phyloP scores from a whole-genome alignment of 2,888 invertebrate genomes.

The Cryptus armator region DNA sequence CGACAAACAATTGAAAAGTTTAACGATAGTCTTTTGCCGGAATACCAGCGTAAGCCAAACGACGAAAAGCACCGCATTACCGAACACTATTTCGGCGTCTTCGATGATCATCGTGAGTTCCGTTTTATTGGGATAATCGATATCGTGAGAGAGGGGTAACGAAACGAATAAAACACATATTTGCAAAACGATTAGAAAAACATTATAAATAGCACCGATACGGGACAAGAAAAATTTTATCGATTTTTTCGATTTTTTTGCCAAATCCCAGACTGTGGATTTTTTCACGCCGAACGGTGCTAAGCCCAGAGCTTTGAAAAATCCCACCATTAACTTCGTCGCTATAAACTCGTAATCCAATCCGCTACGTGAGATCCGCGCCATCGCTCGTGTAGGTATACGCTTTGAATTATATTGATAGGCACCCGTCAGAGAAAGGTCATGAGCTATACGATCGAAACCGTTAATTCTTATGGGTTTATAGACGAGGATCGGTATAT shows the following conservation, averaged over 20 bases:
- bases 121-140: neutral
- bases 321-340: neutral
- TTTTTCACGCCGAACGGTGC: constrained; percentile 13
- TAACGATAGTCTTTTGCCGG: neutral
- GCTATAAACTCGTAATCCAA: neutral
- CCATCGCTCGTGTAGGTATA: neutral
- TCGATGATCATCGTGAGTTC: neutral
- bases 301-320: constrained; percentile 21
- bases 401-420: neutral
- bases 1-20: constrained; percentile 16
- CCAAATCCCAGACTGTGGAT: neutral
- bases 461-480: neutral
- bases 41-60: constrained; percentile 14
- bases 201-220: constrained; percentile 14
- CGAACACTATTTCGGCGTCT: neutral
- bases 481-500: neutral
- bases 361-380: neutral
- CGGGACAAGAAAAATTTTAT: constrained; percentile 10
- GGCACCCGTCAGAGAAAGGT: neutral
- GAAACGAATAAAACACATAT: neutral
- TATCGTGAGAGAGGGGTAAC: neutral
- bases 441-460: neutral
- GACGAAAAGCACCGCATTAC: neutral
- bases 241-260: neutral
- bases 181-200: constrained; percentile 10